Conservation (phyloP, 2,113 vertebrate species). For the Anolis carolinensis region DNA sequence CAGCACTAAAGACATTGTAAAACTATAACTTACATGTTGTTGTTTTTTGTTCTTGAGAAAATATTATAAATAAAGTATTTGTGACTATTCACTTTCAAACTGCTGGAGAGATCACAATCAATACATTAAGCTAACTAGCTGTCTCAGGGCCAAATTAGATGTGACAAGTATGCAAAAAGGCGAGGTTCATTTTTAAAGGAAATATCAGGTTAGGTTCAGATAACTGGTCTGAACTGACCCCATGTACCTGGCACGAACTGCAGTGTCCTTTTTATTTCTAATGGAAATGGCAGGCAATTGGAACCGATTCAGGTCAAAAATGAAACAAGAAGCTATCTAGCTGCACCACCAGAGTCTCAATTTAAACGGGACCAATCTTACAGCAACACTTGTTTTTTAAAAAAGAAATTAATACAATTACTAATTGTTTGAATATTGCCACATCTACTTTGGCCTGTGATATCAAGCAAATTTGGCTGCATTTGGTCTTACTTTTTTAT, state of each 20-base stretch:
- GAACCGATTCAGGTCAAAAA: background rate
- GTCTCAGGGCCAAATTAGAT: background rate
- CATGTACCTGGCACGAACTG: background rate
- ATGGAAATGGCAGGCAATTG: background rate
- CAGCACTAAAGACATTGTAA: no score
- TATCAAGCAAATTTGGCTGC: background rate
- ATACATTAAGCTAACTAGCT: background rate
- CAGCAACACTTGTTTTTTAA: background rate
- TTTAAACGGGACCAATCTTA: background rate
- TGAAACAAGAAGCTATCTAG: background rate
- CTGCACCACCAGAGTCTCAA: background rate
- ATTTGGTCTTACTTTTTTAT: background rate
- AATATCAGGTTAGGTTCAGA: background rate
- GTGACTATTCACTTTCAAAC: background rate
- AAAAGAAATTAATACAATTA: background rate
- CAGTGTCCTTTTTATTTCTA: background rate
- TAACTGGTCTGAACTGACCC: background rate
- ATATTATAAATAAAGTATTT: background rate
- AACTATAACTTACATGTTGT: no score
- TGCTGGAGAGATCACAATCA: background rate
- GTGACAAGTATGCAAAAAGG: background rate
- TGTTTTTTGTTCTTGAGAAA: no score
- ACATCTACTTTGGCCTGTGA: background rate
- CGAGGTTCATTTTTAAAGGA: background rate
- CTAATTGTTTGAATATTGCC: background rate